Evolutionary conservation across 2,888 invertebrate species (phyloP), one percentile per base, ranked within the genome.

Genomic region (Gandaritis pyraliata): DNA sequence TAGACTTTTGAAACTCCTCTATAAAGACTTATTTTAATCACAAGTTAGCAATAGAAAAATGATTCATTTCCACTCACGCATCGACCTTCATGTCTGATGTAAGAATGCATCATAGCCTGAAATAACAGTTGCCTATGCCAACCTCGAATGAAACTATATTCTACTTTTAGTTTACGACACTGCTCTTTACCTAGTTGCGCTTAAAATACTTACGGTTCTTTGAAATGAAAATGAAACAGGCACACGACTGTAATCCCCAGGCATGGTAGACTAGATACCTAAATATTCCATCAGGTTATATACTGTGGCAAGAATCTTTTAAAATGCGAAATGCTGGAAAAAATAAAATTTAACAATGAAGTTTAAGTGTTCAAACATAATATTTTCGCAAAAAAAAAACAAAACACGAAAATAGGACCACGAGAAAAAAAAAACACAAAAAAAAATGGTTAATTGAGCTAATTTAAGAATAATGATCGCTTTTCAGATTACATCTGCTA

Each of bases 21-120:
- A 7, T 33, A 33, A 8, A 33, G 10, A 15, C 15, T 41, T 15
- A 15, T 15, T 13, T 15, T 41, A 15, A 41, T 15, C 15, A 66
- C 58, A 61, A 61, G 57, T 53, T 65, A 56, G 68, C 70, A 73
- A 75, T 76, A 77, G 71, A 75, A 78, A 74, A 75, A 78, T 82
- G 81, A 82, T 78, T 83, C 80, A 83, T 74, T 68, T 58, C 59
- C 43, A 68, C 73, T 69, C 74, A 71, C 68, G 66, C 64, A 33
- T 30, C 74, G 81, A 75, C 86, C 84, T 85, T 83, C 82, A 72
- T 63, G 47, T 70, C 69, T 71, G 65, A 74, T 73, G 63, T 70
- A 64, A 72, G 75, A 74, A 73, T 77, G 80, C 84, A 85, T 87
- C 88, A 86, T 78, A 71, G 71, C 79, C 85, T 85, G 82, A 83